Conservation (phyloP, 2,888 invertebrate genomes). For the Rhamnusium bicolor region DNA sequence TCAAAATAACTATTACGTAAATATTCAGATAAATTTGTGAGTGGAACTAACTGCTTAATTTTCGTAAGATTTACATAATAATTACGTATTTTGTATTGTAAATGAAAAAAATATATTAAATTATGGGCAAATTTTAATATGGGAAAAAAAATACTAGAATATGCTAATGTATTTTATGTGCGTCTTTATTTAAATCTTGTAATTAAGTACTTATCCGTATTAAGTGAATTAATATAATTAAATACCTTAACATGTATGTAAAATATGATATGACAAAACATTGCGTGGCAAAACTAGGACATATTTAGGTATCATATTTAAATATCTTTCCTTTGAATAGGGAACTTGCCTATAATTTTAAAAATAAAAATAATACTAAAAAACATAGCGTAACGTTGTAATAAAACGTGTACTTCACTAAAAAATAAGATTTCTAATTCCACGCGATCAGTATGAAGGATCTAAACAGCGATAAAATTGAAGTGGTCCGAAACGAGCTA, state of each 20-base stretch:
- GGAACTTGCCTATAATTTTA: no score
- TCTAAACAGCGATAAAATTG: no score
- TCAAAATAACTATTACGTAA: constrained; percentile 19
- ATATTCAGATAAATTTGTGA: constrained; percentile 11
- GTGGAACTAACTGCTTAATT: constrained; percentile 26
- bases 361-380: no score
- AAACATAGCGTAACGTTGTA: no score
- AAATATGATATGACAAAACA: background rate
- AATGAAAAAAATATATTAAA: constrained; percentile 6
- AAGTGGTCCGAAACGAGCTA: no score
- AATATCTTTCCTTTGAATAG: background rate
- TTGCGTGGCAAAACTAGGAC: background rate
- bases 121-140: constrained; percentile 18
- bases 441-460: no score
- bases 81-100: constrained; percentile 12
- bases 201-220: background rate
- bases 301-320: background rate
- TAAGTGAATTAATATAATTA: background rate
- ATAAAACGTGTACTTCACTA: no score
- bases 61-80: constrained; percentile 17
- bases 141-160: constrained; percentile 7
- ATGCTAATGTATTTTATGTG: constrained; percentile 15
- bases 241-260: background rate
- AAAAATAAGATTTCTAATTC: no score
- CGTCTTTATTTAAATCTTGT: constrained; percentile 10